A percentile compares a stretch with the other conserved stretches of the same genome.
Conservation (phyloP, 2,888 invertebrate species). For the Cylindroiulus punctatus region DNA sequence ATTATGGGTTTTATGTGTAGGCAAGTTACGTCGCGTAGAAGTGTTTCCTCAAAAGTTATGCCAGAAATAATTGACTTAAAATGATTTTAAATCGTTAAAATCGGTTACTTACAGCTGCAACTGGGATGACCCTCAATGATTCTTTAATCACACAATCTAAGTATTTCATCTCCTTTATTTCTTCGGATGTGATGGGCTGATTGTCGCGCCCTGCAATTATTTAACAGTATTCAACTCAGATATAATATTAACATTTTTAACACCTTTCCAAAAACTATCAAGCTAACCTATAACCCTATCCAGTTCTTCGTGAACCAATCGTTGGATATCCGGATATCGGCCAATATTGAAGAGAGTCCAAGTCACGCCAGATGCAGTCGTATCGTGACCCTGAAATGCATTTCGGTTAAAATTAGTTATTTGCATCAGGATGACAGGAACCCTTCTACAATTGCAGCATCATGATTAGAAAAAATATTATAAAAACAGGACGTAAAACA, state of each 20-base stretch:
- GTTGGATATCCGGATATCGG: slow-evolving; percentile 80
- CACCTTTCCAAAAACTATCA: neutral
- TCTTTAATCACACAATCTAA: slow-evolving; percentile 68
- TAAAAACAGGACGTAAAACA: too few relatives aligned
- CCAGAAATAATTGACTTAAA: too few relatives aligned
- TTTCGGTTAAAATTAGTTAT: too few relatives aligned
- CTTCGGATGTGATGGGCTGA: slow-evolving; percentile 66
- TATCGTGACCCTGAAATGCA: slow-evolving; percentile 79
- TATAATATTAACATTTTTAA: neutral
- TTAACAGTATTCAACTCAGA: neutral
- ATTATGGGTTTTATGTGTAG: too few relatives aligned
- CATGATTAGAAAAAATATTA: too few relatives aligned
- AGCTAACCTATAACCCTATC: slow-evolving; percentile 60
- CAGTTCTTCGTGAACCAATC: slow-evolving; percentile 68
- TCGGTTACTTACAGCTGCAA: too few relatives aligned
- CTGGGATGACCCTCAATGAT: neutral
- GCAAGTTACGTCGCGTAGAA: too few relatives aligned
- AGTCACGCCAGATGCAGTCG: slow-evolving; percentile 85
- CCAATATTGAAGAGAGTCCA: slow-evolving; percentile 87
- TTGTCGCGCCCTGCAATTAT: slow-evolving; percentile 62
- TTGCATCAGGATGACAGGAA: too few relatives aligned
- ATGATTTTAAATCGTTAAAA: too few relatives aligned
- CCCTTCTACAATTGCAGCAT: too few relatives aligned
- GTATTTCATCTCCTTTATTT: slow-evolving; percentile 67
- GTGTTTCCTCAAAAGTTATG: too few relatives aligned